A percentile compares a stretch with the other conserved stretches of the same genome.
These are phyloP conservation scores for Trissolcus basalis DNA, from an alignment of 1,140 invertebrate genomes.

Conservation along the genomic window DNA sequence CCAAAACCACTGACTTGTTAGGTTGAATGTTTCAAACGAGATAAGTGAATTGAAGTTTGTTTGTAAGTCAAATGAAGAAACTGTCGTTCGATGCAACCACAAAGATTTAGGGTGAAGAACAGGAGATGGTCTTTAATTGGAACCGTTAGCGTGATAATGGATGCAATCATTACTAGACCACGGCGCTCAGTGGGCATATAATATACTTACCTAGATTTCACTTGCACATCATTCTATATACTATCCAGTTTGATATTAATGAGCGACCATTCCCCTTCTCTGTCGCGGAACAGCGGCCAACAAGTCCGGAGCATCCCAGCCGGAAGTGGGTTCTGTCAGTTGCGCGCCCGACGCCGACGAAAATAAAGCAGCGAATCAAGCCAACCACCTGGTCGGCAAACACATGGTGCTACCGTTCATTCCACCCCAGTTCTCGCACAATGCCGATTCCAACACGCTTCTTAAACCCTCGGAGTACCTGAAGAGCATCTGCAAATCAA, in stretches of 20 bases:
- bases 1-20: too few relatives aligned
- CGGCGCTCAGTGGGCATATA: conserved; percentile 73
- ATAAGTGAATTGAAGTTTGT: too few relatives aligned
- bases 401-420: conserved; percentile 91
- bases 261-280: conserved; percentile 49
- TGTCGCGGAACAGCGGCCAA: conserved; percentile 73
- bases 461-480: conserved; percentile 95
- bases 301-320: conserved; percentile 71
- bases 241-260: conserved; percentile 60
- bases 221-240: conserved; percentile 54
- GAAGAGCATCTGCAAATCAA: conserved; percentile 83
- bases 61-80: neutral
- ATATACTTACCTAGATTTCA: conserved; percentile 78
- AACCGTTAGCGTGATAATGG: conserved; percentile 68
- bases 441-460: conserved; percentile 83
- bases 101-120: conserved; percentile 58
- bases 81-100: conserved; percentile 32
- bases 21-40: too few relatives aligned
- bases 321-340: conserved; percentile 69
- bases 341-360: conserved; percentile 67
- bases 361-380: conserved; percentile 67
- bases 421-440: conserved; percentile 88
- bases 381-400: conserved; percentile 83
- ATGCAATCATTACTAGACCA: conserved; percentile 75
- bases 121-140: conserved; percentile 67